Evolutionary conservation across 2,888 invertebrate genomes (phyloP).

Genomic region (Eretmocerus hayati): DNA sequence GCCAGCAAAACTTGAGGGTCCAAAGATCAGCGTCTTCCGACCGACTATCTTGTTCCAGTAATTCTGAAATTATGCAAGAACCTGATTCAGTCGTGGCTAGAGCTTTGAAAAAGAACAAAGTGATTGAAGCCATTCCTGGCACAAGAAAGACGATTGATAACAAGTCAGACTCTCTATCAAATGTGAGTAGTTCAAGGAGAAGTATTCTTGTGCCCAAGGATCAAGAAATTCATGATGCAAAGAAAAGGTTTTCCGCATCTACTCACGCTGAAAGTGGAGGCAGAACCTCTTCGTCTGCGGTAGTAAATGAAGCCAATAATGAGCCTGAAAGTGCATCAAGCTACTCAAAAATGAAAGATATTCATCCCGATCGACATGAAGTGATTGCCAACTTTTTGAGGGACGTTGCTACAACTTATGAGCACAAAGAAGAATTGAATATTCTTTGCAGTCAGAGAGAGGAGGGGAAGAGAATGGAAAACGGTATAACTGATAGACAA

Average conservation of each 20-base stretch:
- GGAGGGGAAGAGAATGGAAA: too few relatives aligned
- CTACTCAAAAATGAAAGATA: constrained; percentile 8
- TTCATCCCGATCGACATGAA: constrained; percentile 18
- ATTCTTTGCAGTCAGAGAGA: too few relatives aligned
- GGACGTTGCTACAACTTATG: constrained; percentile 4
- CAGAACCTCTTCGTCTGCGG: constrained; percentile 11
- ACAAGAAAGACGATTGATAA: constrained; percentile 1
- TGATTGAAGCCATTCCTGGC: too few relatives aligned
- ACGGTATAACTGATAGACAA: too few relatives aligned
- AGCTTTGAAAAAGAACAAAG: constrained; percentile 15
- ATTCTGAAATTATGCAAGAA: constrained; percentile 16
- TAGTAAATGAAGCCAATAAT: constrained; percentile 7
- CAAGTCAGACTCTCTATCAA: not conserved
- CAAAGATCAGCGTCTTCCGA: constrained; percentile 4
- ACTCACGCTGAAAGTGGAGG: constrained; percentile 4
- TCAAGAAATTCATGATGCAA: not conserved
- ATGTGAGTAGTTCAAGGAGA: constrained; percentile 3
- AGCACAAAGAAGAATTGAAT: too few relatives aligned
- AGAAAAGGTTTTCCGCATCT: constrained; percentile 9
- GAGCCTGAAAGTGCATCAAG: too few relatives aligned
- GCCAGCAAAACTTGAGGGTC: too few relatives aligned
- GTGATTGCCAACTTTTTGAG: constrained; percentile 17
- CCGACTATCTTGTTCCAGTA: constrained; percentile 1
- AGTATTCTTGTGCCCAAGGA: too few relatives aligned
- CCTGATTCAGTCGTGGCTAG: constrained; percentile 20